Percentiles rank a stretch among this genome's conserved stretches.
These are phyloP conservation scores for Homalodisca vitripennis DNA, from an alignment of 1,140 invertebrate genomes.

Conservation along the genomic window DNA sequence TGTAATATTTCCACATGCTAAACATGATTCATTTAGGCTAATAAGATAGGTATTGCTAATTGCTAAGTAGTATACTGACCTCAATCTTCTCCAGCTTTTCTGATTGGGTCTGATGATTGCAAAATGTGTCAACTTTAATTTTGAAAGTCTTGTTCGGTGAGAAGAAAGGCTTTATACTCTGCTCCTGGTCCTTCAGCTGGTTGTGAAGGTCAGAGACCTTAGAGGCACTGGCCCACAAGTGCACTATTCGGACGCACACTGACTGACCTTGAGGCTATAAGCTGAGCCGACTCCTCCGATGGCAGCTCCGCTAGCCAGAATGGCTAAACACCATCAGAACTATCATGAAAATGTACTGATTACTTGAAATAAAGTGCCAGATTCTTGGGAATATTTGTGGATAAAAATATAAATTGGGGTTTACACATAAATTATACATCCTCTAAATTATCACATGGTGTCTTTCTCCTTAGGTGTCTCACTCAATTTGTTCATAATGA, in stretches of 20 bases:
- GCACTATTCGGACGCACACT: constrained; percentile 72
- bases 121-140: constrained; percentile 85
- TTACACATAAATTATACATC: too few species aligned
- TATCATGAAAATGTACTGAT: too few species aligned
- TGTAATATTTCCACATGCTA: too few species aligned
- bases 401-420: too few species aligned
- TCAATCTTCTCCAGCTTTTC: constrained; percentile 87
- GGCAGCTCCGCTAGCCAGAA: constrained; percentile 76
- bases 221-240: constrained; percentile 71
- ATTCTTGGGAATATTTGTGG: too few species aligned
- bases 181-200: constrained; percentile 58
- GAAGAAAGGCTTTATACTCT: constrained; percentile 55
- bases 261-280: constrained; percentile 73
- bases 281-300: constrained; percentile 57
- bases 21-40: too few species aligned
- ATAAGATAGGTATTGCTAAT: too few species aligned
- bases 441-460: too few species aligned
- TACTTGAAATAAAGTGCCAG: too few species aligned
- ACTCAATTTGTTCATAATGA: too few species aligned
- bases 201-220: constrained; percentile 60
- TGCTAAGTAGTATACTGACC: too few species aligned
- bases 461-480: too few species aligned
- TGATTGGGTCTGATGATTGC: constrained; percentile 73
- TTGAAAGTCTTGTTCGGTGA: constrained; percentile 64
- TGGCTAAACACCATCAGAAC: constrained; percentile 56